These are phyloP conservation scores for Parazoanthus swiftii DNA, from an alignment of 92 coral and sea anemone species.

Conservation along the genomic window DNA sequence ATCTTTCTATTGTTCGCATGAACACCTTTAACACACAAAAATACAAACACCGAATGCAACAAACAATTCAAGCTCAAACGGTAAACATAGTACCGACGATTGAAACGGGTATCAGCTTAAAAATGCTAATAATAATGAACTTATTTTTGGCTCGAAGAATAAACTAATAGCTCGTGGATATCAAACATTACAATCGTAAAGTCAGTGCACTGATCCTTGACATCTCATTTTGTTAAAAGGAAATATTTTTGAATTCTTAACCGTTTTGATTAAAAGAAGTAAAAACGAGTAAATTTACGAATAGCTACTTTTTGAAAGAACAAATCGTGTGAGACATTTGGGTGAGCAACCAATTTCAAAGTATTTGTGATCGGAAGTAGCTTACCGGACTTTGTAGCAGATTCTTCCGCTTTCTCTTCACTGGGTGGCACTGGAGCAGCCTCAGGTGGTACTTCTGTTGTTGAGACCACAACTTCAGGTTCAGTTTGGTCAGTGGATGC, in stretches of 20 bases:
- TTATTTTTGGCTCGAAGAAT: background rate
- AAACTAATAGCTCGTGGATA: background rate
- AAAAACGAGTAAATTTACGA: background rate
- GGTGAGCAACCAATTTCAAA: background rate
- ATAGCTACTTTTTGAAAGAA: too few relatives aligned
- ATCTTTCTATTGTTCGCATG: too few relatives aligned
- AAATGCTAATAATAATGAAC: too few relatives aligned
- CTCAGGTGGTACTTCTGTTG: background rate
- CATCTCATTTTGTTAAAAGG: background rate
- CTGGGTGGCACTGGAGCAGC: background rate
- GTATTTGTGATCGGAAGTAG: background rate
- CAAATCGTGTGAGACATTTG: too few relatives aligned
- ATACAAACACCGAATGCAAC: too few relatives aligned
- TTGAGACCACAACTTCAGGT: background rate
- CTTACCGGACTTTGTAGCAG: conserved; percentile 14
- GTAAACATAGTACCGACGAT: background rate
- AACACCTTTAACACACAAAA: too few relatives aligned
- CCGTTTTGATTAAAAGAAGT: too few relatives aligned
- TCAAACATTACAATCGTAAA: background rate
- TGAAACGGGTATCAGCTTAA: background rate
- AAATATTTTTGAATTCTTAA: too few relatives aligned
- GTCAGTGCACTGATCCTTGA: background rate
- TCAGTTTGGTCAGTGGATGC: background rate
- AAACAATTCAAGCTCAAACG: too few relatives aligned
- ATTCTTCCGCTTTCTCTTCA: background rate